These are phyloP conservation scores for Drosophila nigrodunni DNA, from an alignment of 1,140 invertebrate species.

Conservation along the genomic window DNA sequence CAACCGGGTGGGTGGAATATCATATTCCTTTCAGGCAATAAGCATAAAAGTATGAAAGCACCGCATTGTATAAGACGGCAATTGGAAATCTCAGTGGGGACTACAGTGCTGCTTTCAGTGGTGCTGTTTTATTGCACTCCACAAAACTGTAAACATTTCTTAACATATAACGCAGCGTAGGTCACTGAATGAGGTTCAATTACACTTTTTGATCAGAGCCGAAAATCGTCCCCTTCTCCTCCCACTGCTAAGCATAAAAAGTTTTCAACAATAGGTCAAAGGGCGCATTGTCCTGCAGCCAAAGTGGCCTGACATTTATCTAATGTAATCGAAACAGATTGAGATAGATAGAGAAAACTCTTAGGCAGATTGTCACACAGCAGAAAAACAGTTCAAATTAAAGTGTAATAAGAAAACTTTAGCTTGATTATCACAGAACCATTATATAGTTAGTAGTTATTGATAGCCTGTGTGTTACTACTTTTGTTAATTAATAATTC, in stretches of 20 bases:
- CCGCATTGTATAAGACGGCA: conserved; percentile 60
- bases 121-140: conserved; percentile 32
- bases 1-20: conserved; percentile 73
- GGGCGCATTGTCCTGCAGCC: conserved; percentile 37
- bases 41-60: conserved; percentile 65
- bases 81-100: conserved; percentile 58
- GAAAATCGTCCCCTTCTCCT: neutral
- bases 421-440: neutral
- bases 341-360: conserved; percentile 19
- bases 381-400: neutral
- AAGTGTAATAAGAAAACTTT: conserved; percentile 17
- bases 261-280: conserved; percentile 42
- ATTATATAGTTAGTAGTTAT: neutral
- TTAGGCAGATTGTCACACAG: conserved; percentile 5
- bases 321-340: conserved; percentile 48
- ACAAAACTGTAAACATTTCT: conserved; percentile 16
- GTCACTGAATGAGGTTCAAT: conserved; percentile 35
- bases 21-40: conserved; percentile 55
- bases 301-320: conserved; percentile 46
- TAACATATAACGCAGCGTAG: conserved; percentile 1
- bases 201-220: conserved; percentile 26
- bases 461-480: too few relatives aligned
- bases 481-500: too few relatives aligned
- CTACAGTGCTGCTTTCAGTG: conserved; percentile 5
- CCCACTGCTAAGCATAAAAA: conserved; percentile 4